Conservation (phyloP, 2,797 vertebrate genomes). For the Champsocephalus gunnari region DNA sequence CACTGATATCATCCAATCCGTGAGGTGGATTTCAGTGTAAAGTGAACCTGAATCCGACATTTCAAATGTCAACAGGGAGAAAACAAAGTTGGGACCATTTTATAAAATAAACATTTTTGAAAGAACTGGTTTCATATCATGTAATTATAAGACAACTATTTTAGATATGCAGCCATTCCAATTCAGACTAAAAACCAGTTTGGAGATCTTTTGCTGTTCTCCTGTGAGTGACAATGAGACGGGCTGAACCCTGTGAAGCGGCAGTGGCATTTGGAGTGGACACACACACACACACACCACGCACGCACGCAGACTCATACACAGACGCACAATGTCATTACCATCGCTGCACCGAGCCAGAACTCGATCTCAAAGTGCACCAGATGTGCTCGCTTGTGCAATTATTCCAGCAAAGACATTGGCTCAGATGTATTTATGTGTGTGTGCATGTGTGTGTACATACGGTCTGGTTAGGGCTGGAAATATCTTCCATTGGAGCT, state of each 20-base stretch:
- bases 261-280: conserved; percentile 83
- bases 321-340: conserved; percentile 73
- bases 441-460: conserved; percentile 46
- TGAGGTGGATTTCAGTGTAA: neutral
- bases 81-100: too few relatives aligned
- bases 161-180: neutral
- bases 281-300: conserved; percentile 42
- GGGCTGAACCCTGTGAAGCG: conserved; percentile 72
- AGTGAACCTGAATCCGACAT: too few relatives aligned
- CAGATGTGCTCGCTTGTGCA: conserved; percentile 84
- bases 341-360: conserved; percentile 78
- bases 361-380: conserved; percentile 86
- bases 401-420: conserved; percentile 85
- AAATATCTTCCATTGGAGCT: conserved; percentile 87
- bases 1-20: neutral
- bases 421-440: conserved; percentile 77
- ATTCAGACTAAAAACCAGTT: conserved; percentile 16
- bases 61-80: too few relatives aligned
- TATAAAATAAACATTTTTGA: too few relatives aligned
- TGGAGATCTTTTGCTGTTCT: conserved; percentile 33
- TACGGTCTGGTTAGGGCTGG: conserved; percentile 81
- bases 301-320: conserved; percentile 28
- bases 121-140: too few relatives aligned
- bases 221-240: conserved; percentile 59
- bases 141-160: too few relatives aligned